Base-by-base conservation (phyloP, 2,888 invertebrate genomes). In the Cephonodes hylas region DNA sequence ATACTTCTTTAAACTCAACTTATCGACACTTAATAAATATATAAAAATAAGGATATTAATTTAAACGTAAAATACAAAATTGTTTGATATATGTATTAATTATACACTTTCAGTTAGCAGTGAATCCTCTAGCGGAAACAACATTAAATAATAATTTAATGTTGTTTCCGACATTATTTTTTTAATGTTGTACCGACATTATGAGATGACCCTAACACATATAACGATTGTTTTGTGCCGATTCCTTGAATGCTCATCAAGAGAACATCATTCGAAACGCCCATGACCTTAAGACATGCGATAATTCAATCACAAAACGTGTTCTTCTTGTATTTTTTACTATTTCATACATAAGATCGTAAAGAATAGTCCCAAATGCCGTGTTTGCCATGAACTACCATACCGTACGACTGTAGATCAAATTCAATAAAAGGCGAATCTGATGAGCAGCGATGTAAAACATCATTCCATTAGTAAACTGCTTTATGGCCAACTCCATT, bases 211-310 rank as follows among this genome's bases (percentile, higher is more conserved):
- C n/a, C n/a, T n/a, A n/a, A n/a, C n/a, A n/a, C n/a, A n/a, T n/a
- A 80, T 81, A 80, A 82, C 75, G 75, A 83, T 85, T 83, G 85
- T 84, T 83, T 81, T 74, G 77, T 73, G 74, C 71, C 74, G 73
- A 77, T 76, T 76, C 73, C 75, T 79, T 80, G 76, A 80, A 77
- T 73, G 62, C 62, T 66, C 71, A 64, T 74, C 69, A 71, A 71
- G 69, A 70, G 66, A 71, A 71, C 70, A 73, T 70, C 70, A 66
- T 66, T 68, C 67, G 69, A 67, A 66, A 66, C 64, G 75, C 70
- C 74, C 68, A 67, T 83, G 81, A 80, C 80, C 81, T 70, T 68
- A 66, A 70, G 64, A 63, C 73, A 66, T 69, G 64, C 61, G 65
- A 66, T 67, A 73, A 74, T 71, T 68, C 64, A 68, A 66, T 73